Evolutionary conservation across 1,140 invertebrate species (phyloP), one percentile per base, ranked within the genome.

Genomic region (Dreissena rostriformis): DNA sequence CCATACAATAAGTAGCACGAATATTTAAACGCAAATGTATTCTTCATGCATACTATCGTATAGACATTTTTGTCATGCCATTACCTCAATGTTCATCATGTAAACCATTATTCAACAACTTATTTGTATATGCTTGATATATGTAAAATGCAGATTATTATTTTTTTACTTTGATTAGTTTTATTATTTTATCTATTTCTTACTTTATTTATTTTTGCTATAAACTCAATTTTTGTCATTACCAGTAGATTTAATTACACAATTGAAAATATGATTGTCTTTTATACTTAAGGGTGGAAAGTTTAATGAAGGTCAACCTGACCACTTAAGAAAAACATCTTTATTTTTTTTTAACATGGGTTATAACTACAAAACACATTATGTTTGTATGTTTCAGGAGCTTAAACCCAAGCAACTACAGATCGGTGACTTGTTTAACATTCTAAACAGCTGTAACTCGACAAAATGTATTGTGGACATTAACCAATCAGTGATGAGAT

Each of bases 321-420:
- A 19, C 55, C n/a, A 52, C n/a, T 83, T 29, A 8, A 39, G 2
- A 8, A 39, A 39, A 15, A 26, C 15, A n/a, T 10, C 15, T 1
- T 57, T 10, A 19, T 76, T n/a, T 14, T 63, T 57, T 6, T 61
- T 24, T n/a, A 39, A 39, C 51, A 49, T 55, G 12, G n/a, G 19
- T 29, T 66, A 57, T n/a, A 8, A 52, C 17, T 52, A 52, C 39
- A 53, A 28, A 68, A 52, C 52, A 6, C n/a, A 22, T 66, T 4
- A 71, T 82, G 6, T 84, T 84, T 74, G 55, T 83, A 26, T 76
- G 63, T 88, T 90, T 87, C 89, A 90, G 89, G 86, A 85, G 85
- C 63, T 85, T 90, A 63, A 90, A 91, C 80, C 81, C 87, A 80
- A 86, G 86, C 80, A 91, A 90, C 73, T 90, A 91, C 86, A 87